Evolutionary conservation across 2,113 vertebrate genomes (phyloP).

Genomic region (Ictidomys tridecemlineatus): DNA sequence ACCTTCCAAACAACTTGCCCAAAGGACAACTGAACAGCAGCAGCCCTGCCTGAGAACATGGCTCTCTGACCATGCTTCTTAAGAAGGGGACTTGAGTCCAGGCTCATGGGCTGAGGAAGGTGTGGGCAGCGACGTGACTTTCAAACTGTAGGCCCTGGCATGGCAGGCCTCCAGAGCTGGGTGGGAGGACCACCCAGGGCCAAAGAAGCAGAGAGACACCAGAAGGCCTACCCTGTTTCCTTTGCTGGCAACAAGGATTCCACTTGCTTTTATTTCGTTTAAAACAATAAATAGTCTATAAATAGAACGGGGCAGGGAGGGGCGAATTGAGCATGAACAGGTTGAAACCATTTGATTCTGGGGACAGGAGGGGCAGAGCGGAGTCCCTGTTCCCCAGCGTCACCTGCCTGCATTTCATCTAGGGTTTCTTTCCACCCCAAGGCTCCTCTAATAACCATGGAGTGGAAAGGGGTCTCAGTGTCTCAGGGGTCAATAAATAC

Average conservation of each 20-base stretch:
- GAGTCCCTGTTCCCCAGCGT: not conserved
- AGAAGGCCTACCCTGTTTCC: not conserved
- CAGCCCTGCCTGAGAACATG: not conserved
- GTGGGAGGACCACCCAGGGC: not conserved
- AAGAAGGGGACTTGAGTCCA: not conserved
- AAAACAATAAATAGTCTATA: conserved; percentile 76
- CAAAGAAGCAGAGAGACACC: not conserved
- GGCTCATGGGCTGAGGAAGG: not conserved
- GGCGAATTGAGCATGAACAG: not conserved
- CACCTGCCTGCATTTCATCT: not conserved
- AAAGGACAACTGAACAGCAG: not conserved
- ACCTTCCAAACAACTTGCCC: not conserved
- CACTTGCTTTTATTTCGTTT: conserved; percentile 65
- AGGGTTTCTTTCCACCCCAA: not conserved
- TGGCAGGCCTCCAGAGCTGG: not conserved
- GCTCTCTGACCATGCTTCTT: not conserved
- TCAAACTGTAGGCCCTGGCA: not conserved
- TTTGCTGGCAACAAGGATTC: conserved; percentile 29
- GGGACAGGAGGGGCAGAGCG: not conserved
- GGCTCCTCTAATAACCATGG: fast-evolving
- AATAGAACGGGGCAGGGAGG: conserved; percentile 47
- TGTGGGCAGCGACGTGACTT: not conserved
- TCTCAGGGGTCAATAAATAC: not conserved
- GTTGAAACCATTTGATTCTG: not conserved
- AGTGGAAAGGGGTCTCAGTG: not conserved